Evolutionary conservation across 2,888 invertebrate genomes (phyloP), one percentile per base, ranked within the genome.

Genomic region (Tetranychus truncatus): DNA sequence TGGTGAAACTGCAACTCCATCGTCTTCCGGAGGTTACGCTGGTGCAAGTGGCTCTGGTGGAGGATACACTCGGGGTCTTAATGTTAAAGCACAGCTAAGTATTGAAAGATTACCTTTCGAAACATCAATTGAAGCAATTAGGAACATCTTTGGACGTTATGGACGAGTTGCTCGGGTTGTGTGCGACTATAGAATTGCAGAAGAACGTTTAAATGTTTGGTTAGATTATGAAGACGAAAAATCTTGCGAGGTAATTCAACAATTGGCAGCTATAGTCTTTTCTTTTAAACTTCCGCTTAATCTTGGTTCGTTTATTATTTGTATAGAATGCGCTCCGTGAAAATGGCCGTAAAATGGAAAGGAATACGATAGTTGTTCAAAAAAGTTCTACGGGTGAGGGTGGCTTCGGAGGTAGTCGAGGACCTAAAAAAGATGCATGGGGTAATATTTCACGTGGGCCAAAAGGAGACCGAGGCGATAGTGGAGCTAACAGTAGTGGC

Each of bases 131-230:
- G 69, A 69, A 69, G 24, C 69, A 20, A 69, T 69, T 69, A 18
- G 72, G 2, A 72, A 45, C 20, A 72, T 45, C n/a, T 72, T 72
- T 11, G 72, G 72, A 44, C 72, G 72, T 7, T 72, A 72, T 72
- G 72, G 72, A 5, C 15, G 46, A 46, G 34, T 72, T 34, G 6
- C 72, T 24, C 15, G 72, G 18, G 45, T 72, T 9, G 44, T 72
- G 4, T 45, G 45, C 45, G 72, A 72, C 72, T 72, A 72, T 46
- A 72, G 20, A 34, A n/a, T 72, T 6, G 20, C n/a, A 44, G 72
- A 72, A 20, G 72, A 72, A 11, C 45, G 72, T 7, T 45, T 46
- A 4, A 15, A 24, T 24, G 72, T 46, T 72, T 72, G 72, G 72
- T 44, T 72, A 34, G 72, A 72, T 44, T 72, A 72, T 72, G 72